Percentiles rank a stretch among this genome's conserved stretches.
Evolutionary conservation across 2,797 vertebrate genomes (phyloP).

Genomic region (Tympanoctomys barrerae): DNA sequence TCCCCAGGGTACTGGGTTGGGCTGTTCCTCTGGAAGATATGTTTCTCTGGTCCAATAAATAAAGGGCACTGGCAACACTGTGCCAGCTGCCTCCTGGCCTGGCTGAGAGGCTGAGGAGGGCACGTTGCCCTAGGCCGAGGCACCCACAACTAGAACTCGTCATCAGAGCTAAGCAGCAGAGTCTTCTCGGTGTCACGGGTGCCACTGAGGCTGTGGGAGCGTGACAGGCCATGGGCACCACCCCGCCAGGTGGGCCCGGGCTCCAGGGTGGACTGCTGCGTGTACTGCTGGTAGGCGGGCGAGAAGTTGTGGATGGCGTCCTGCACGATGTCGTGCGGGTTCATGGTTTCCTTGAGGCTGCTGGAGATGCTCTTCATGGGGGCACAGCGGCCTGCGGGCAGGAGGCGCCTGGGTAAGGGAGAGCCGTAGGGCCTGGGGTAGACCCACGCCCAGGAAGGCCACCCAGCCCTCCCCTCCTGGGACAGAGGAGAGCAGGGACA

Average conservation of each 20-base stretch:
- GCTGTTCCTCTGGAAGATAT: slow-evolving; percentile 84
- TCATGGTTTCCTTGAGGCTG: slow-evolving; percentile 99
- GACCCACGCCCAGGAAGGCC: background rate
- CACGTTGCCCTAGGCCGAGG: rapidly evolving
- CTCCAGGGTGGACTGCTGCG: slow-evolving; percentile 97
- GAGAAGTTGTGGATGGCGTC: slow-evolving; percentile 99
- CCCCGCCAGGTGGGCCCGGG: slow-evolving; percentile 89
- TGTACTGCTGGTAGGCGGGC: slow-evolving; percentile 99
- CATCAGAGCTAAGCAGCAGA: slow-evolving; percentile 97
- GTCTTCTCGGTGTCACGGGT: slow-evolving; percentile 96
- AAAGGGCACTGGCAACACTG: slow-evolving; percentile 44
- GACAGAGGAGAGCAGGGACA: background rate
- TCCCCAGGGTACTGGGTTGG: slow-evolving; percentile 55
- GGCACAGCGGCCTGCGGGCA: slow-evolving; percentile 93
- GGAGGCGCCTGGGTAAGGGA: background rate
- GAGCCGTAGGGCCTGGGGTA: background rate
- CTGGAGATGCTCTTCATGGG: slow-evolving; percentile 99
- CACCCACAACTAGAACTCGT: slow-evolving; percentile 92
- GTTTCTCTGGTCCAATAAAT: slow-evolving; percentile 88
- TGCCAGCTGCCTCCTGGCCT: background rate
- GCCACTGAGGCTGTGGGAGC: slow-evolving; percentile 88
- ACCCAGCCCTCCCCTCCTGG: background rate
- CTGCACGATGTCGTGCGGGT: slow-evolving; percentile 98
- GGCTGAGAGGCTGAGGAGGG: background rate
- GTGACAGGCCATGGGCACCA: slow-evolving; percentile 88